Percentiles rank a stretch among this genome's conserved stretches.
Conservation (phyloP, 2,113 vertebrate genomes). For the Oncorhynchus mykiss region DNA sequence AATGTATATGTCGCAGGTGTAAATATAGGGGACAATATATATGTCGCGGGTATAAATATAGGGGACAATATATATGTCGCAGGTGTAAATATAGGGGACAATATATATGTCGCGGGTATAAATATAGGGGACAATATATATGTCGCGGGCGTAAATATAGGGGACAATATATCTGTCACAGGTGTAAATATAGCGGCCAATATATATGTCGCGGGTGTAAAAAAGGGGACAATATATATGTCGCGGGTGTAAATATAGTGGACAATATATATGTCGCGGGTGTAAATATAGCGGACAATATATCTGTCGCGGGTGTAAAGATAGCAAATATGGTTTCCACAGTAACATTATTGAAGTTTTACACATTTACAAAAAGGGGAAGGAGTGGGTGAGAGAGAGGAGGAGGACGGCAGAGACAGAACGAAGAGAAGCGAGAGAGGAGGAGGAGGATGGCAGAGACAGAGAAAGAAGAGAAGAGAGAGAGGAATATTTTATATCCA, state of each 20-base stretch:
- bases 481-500: conserved; percentile 33
- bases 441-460: background rate
- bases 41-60: background rate
- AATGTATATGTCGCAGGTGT: conserved; percentile 2
- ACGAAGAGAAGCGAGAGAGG: background rate
- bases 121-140: background rate
- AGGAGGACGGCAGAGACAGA: background rate
- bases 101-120: conserved; percentile 5
- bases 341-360: conserved; percentile 34
- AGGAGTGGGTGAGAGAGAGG: conserved; percentile 31
- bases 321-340: conserved; percentile 27
- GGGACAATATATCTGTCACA: conserved; percentile 1
- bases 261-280: conserved; percentile 9
- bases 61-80: conserved; percentile 6
- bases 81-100: background rate
- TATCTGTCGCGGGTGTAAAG: conserved; percentile 24
- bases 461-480: conserved; percentile 2
- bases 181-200: background rate
- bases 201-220: conserved; percentile 6
- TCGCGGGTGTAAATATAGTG: background rate
- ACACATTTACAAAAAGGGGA: conserved; percentile 29
- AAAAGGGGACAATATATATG: background rate
- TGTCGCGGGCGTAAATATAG: conserved; percentile 3
- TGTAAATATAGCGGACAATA: background rate
- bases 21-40: background rate